phyloP scores from a whole-genome alignment of 2,113 vertebrate genomes.

The Tetraodon nigroviridis region DNA sequence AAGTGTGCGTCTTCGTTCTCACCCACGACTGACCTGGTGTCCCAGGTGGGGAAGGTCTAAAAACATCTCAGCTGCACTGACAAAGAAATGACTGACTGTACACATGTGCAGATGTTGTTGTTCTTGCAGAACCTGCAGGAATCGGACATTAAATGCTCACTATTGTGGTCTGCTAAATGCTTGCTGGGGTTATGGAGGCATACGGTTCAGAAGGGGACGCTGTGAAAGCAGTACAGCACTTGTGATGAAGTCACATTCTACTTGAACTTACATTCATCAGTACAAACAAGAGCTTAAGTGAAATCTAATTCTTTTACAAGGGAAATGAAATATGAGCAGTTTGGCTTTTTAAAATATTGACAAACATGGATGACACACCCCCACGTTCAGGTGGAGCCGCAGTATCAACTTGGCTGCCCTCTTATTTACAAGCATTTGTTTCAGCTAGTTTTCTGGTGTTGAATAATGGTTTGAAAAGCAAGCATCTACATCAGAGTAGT shows the following conservation, averaged over 20 bases:
- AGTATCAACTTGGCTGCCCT: too few relatives aligned
- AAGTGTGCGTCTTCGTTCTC: too few relatives aligned
- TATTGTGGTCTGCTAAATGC: constrained; percentile 23
- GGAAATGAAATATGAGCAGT: constrained; percentile 6
- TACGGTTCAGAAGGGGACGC: background rate
- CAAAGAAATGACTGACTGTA: background rate
- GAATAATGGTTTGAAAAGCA: too few relatives aligned
- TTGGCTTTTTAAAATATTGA: background rate
- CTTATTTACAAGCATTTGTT: too few relatives aligned
- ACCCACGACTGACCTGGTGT: background rate
- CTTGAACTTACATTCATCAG: constrained; percentile 61
- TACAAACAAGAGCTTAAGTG: constrained; percentile 28
- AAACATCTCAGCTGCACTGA: constrained; percentile 12
- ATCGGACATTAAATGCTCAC: constrained; percentile 18
- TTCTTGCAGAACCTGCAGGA: background rate
- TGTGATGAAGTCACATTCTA: constrained; percentile 57
- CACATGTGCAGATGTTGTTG: background rate
- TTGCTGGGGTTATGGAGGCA: background rate
- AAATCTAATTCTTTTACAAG: constrained; percentile 21
- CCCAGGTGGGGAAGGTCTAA: constrained; percentile 1
- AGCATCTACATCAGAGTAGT: too few relatives aligned
- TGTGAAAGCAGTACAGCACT: constrained; percentile 33
- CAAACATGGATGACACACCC: too few relatives aligned
- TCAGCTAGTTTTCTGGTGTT: too few relatives aligned
- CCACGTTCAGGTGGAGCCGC: too few relatives aligned